Percentiles rank a stretch among this genome's conserved stretches.
These are phyloP conservation scores for Melitaea athalia DNA, from an alignment of 2,888 invertebrate species.

Conservation along the genomic window DNA sequence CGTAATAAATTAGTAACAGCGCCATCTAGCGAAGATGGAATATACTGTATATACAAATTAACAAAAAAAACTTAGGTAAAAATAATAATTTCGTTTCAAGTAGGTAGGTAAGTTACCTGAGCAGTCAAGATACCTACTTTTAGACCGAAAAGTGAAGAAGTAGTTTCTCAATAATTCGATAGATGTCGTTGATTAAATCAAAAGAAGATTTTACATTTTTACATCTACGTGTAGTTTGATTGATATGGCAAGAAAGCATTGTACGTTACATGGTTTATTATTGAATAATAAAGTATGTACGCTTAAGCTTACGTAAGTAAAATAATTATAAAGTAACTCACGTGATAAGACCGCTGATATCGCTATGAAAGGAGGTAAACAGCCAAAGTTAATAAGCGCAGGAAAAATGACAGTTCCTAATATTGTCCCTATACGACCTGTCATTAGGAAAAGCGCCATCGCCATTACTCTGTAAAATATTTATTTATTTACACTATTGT, in stretches of 20 bases:
- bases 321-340: constrained; percentile 55
- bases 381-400: constrained; percentile 85
- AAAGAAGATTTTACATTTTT: too few relatives aligned
- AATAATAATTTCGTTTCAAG: background rate
- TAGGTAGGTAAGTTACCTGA: background rate
- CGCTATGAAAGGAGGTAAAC: constrained; percentile 87
- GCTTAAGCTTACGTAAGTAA: too few relatives aligned
- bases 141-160: background rate
- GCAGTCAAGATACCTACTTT: background rate
- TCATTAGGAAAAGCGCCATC: constrained; percentile 87
- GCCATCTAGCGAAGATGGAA: constrained; percentile 4
- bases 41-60: background rate
- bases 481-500: too few relatives aligned
- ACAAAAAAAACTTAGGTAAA: background rate
- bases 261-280: background rate
- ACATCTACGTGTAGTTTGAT: too few relatives aligned
- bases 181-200: background rate
- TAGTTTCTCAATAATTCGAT: background rate
- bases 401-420: constrained; percentile 88
- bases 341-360: constrained; percentile 84
- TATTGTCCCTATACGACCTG: constrained; percentile 86
- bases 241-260: too few relatives aligned
- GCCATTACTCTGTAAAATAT: constrained; percentile 85
- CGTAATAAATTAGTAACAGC: constrained; percentile 22
- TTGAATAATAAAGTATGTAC: too few relatives aligned